A percentile compares a stretch with the other conserved stretches of the same genome.
Conservation (phyloP, 2,888 invertebrate genomes). For the Alviniconcha strummeri region DNA sequence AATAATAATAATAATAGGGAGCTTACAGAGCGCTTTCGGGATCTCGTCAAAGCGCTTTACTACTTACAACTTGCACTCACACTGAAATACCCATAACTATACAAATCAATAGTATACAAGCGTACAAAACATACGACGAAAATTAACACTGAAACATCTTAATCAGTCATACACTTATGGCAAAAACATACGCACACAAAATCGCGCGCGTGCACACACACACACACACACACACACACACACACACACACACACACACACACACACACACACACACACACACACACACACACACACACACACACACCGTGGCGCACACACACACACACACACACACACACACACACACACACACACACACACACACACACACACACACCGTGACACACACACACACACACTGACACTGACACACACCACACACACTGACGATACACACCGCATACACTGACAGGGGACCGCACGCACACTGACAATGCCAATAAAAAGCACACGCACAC, state of each 20-base stretch:
- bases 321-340: slow-evolving; percentile 2
- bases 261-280: neutral
- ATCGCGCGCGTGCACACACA: neutral
- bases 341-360: neutral
- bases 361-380: neutral
- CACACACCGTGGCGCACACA: slow-evolving; percentile 6
- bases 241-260: neutral
- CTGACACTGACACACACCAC: slow-evolving; percentile 10
- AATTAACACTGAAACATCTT: too few relatives aligned
- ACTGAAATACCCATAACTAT: too few relatives aligned
- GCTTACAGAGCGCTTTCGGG: too few relatives aligned
- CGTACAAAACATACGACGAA: too few relatives aligned
- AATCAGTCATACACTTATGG: too few relatives aligned
- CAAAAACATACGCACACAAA: neutral
- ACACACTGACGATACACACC: slow-evolving; percentile 6
- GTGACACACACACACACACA: slow-evolving; percentile 7
- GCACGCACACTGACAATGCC: too few relatives aligned
- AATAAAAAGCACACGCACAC: too few relatives aligned
- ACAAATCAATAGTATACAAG: too few relatives aligned
- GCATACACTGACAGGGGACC: neutral
- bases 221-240: neutral
- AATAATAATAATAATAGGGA: too few relatives aligned
- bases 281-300: slow-evolving; percentile 15
- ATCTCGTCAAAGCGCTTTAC: too few relatives aligned
- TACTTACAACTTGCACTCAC: too few relatives aligned